Evolutionary conservation across 2,113 vertebrate genomes (phyloP).

Genomic region (Todiramphus saurophagus): DNA sequence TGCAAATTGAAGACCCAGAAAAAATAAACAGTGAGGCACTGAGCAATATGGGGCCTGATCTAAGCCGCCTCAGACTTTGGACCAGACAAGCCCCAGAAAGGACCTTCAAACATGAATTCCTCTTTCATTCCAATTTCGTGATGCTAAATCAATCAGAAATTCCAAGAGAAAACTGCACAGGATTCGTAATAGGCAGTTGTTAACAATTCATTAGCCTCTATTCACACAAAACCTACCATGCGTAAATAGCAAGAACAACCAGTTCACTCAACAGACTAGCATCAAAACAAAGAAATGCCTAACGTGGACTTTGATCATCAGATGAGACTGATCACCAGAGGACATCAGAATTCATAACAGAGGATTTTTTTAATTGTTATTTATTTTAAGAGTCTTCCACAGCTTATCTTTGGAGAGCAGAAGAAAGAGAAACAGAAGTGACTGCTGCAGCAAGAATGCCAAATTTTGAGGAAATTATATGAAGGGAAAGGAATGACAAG

Average conservation of each 20-base stretch:
- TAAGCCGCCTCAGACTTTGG: not conserved
- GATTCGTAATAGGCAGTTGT: not conserved
- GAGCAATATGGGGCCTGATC: not conserved
- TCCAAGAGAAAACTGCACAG: not conserved
- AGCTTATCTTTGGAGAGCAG: not conserved
- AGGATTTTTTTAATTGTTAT: not conserved
- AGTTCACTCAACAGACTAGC: not conserved
- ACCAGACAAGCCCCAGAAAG: not conserved
- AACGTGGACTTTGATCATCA: not conserved
- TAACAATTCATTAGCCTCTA: not conserved
- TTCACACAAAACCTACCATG: not conserved
- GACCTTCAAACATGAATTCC: not conserved
- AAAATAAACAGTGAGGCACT: not conserved
- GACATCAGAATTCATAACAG: not conserved
- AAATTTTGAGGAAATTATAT: not conserved
- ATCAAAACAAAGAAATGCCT: not conserved
- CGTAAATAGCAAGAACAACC: not conserved
- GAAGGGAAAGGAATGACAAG: not conserved
- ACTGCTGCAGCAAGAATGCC: not conserved
- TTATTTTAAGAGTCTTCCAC: not conserved
- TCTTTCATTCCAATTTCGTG: not conserved
- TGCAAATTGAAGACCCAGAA: not conserved
- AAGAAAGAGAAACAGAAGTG: not conserved
- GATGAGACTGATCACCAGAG: not conserved
- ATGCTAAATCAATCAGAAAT: not conserved